These are phyloP conservation scores for Drosophila ercepeae DNA, from an alignment of 1,140 invertebrate species.

Conservation along the genomic window DNA sequence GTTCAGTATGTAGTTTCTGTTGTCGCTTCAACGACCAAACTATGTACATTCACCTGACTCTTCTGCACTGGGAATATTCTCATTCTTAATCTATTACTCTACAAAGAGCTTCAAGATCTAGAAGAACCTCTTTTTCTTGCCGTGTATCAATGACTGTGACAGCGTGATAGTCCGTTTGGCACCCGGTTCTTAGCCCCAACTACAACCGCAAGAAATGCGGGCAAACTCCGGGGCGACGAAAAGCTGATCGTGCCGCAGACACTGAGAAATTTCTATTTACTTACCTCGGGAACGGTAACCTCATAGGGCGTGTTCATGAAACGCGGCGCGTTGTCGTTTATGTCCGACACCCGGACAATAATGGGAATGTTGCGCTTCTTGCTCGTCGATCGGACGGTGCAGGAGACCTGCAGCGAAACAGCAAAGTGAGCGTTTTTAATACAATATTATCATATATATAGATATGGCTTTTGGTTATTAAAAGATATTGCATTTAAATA, in stretches of 20 bases:
- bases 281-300: conserved; percentile 93
- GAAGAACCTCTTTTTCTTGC: conserved; percentile 4
- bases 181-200: conserved; percentile 26
- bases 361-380: conserved; percentile 93
- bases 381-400: conserved; percentile 90
- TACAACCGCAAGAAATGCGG: conserved; percentile 35
- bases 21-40: conserved; percentile 36
- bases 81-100: not conserved
- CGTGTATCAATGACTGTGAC: conserved; percentile 17
- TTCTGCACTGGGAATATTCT: conserved; percentile 2
- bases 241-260: conserved; percentile 38
- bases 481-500: not conserved
- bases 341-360: conserved; percentile 94
- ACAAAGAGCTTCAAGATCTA: not conserved
- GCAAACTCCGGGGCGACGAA: conserved; percentile 38
- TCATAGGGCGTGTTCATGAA: conserved; percentile 93
- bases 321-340: conserved; percentile 94
- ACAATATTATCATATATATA: conserved; percentile 8
- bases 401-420: conserved; percentile 88
- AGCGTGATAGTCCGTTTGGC: conserved; percentile 45
- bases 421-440: not conserved
- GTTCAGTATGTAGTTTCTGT: conserved; percentile 54
- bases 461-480: not conserved
- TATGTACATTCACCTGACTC: conserved; percentile 58
- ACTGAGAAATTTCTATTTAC: conserved; percentile 46